Percentiles rank a stretch among this genome's conserved stretches.
phyloP scores from a whole-genome alignment of 2,113 vertebrate species.

The Cavia aperea region DNA sequence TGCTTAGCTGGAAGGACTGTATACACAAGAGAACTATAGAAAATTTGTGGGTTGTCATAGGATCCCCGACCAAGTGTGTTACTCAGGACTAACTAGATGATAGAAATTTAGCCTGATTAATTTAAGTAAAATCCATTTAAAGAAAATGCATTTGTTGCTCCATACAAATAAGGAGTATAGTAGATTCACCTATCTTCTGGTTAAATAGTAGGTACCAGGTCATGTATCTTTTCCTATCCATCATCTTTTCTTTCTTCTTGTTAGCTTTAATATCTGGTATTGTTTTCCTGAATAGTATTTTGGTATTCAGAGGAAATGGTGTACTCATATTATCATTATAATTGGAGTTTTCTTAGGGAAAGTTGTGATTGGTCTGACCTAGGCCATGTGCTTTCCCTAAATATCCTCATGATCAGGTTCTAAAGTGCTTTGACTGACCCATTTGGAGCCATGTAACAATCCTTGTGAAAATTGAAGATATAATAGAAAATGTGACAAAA shows the following conservation, averaged over 20 bases:
- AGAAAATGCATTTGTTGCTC: background rate
- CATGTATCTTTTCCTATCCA: background rate
- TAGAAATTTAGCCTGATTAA: background rate
- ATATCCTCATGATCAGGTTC: background rate
- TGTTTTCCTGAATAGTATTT: background rate
- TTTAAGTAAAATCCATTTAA: background rate
- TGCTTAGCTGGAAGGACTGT: background rate
- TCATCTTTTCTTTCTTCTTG: background rate
- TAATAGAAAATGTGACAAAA: background rate
- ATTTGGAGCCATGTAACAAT: background rate
- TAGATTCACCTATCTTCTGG: background rate
- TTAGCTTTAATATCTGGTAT: background rate
- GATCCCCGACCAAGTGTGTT: background rate
- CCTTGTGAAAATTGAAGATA: background rate
- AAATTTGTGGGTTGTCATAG: background rate
- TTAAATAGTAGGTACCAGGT: background rate
- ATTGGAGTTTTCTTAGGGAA: background rate
- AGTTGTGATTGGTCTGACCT: background rate
- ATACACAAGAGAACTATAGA: background rate
- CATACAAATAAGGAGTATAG: background rate
- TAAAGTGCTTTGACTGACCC: background rate
- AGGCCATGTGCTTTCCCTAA: background rate
- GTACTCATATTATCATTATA: background rate
- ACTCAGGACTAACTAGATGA: background rate
- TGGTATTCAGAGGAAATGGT: background rate